A percentile compares a stretch with the other conserved stretches of the same genome.
Evolutionary conservation across 2,113 vertebrate genomes (phyloP).

Genomic region (Ictalurus furcatus): DNA sequence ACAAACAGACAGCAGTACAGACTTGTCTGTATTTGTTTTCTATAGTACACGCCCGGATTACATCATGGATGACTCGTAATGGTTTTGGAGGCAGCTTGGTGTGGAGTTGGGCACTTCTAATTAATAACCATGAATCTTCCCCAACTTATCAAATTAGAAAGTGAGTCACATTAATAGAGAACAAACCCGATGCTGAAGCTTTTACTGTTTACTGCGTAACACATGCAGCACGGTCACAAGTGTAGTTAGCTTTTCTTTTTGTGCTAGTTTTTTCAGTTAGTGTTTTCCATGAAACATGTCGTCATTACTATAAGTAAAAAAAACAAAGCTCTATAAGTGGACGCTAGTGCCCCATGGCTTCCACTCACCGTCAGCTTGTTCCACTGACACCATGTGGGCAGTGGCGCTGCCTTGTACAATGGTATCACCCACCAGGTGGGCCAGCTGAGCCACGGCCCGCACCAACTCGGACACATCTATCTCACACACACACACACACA

Average conservation of each 20-base stretch:
- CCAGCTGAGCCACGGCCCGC: constrained; percentile 81
- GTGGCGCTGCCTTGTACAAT: constrained; percentile 87
- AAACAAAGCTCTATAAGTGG: background rate
- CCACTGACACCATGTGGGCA: constrained; percentile 84
- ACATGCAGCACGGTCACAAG: background rate
- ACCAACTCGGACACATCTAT: constrained; percentile 80
- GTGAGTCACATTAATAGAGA: background rate
- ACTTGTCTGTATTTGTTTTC: constrained; percentile 16
- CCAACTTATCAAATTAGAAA: background rate
- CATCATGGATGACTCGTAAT: background rate
- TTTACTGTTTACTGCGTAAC: background rate
- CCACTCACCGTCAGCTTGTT: constrained; percentile 86
- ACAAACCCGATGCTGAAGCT: background rate
- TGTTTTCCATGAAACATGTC: background rate
- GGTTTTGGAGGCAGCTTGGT: background rate
- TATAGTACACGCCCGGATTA: background rate
- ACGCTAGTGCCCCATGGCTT: background rate
- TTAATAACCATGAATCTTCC: background rate
- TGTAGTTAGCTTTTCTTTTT: background rate
- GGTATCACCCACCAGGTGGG: constrained; percentile 86
- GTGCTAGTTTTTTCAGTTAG: background rate
- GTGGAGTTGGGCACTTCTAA: background rate
- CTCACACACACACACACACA: constrained; percentile 12
- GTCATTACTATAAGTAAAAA: background rate
- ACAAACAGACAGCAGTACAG: constrained; percentile 27